Evolutionary conservation across 1,140 invertebrate genomes (phyloP).

Genomic region (Drosophila saltans): DNA sequence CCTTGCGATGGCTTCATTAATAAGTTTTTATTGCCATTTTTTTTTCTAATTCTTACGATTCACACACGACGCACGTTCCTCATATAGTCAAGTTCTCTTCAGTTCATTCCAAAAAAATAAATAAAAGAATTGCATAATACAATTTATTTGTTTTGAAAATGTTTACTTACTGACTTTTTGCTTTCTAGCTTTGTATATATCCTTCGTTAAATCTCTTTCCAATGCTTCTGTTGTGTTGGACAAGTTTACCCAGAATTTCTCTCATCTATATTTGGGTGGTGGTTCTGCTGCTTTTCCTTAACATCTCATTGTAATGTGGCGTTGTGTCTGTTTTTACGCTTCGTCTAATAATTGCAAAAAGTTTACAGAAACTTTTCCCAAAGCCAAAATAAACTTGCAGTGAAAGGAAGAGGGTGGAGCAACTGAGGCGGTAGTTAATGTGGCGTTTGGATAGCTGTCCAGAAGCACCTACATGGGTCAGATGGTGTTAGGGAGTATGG

Average conservation of each 20-base stretch:
- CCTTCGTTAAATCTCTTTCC: conserved; percentile 2
- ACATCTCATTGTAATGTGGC: conserved; percentile 46
- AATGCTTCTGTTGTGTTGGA: conserved; percentile 7
- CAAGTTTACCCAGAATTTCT: conserved; percentile 25
- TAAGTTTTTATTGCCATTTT: conserved; percentile 67
- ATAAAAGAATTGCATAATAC: conserved; percentile 43
- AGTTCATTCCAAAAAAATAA: background rate
- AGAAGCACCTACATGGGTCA: background rate
- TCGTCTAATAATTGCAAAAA: conserved; percentile 68
- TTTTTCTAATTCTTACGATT: conserved; percentile 19
- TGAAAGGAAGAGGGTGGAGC: background rate
- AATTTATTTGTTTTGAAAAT: conserved; percentile 61
- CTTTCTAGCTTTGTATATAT: conserved; percentile 14
- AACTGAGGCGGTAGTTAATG: background rate
- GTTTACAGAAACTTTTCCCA: conserved; percentile 41
- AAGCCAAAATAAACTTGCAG: background rate
- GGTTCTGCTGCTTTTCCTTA: conserved; percentile 1
- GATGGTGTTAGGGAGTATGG: background rate
- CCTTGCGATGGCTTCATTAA: conserved; percentile 72
- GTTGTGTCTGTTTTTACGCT: conserved; percentile 64
- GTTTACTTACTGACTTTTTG: conserved; percentile 42
- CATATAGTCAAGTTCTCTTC: background rate
- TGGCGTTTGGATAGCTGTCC: conserved; percentile 32
- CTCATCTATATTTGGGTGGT: conserved; percentile 8
- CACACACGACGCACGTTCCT: conserved; percentile 8